Base-by-base conservation (phyloP, 1,140 invertebrate species). In the Pectinophora gossypiella region DNA sequence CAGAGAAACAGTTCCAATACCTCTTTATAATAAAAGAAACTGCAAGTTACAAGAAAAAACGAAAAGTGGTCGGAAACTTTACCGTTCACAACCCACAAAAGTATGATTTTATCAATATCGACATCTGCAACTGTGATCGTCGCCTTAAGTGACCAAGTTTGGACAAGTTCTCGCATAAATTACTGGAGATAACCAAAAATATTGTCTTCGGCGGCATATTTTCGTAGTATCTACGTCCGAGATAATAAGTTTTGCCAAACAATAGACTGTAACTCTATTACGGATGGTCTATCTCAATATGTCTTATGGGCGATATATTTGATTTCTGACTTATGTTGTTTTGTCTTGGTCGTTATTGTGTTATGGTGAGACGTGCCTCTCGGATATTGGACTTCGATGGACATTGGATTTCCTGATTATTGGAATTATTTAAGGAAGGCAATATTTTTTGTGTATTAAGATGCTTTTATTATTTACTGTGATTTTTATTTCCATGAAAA, bases 191-290 rank as follows among this genome's bases (percentile, higher is more conserved):
- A 81, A 81, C 62, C 73, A 68, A 75, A 81, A 81, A 81, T 81
- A 78, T 78, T 81, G 77, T 76, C 75, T 81, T 75, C 68, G 48
- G 57, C 27, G 65, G 68, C 70, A 78, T 75, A 78, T 78, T 81
- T 80, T 69, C 64, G 44, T 36, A 62, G 67, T 67, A 65, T 72
- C 56, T 68, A 20, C 36, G 55, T 42, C n/a, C 46, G 36, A 68
- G 68, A 73, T 73, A 75, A 68, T 68, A 80, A 77, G 66, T 72
- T 64, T 50, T n/a, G 52, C 61, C 72, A 76, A 75, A 78, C 75
- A 74, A 63, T 67, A 50, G 52, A 64, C 46, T 61, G 51, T 48
- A 44, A 58, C 48, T 63, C 35, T 48, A 58, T 62, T 57, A 53
- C 46, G 42, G 23, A 50, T 42, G 13, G 48, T 50, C 43, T 44